Percentiles rank a stretch among this genome's conserved stretches.
These are phyloP conservation scores for Dorcus hopei DNA, from an alignment of 2,888 invertebrate genomes.

Conservation along the genomic window DNA sequence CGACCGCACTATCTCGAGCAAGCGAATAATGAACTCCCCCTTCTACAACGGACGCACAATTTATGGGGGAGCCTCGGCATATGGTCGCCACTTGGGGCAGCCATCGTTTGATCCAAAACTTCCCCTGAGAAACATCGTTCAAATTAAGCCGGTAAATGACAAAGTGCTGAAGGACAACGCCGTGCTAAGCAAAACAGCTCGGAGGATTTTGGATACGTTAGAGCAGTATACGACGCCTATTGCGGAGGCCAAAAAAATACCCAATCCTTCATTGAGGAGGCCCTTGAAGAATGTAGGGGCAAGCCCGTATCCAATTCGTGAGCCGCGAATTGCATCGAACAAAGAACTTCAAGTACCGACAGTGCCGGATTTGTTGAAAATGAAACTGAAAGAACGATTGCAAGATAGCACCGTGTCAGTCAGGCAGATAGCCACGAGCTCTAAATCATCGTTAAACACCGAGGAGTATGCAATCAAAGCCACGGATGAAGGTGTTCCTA, in stretches of 20 bases:
- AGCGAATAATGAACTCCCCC: slow-evolving; percentile 58
- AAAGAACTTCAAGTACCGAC: slow-evolving; percentile 60
- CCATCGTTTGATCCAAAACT: slow-evolving; percentile 20
- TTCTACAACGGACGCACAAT: slow-evolving; percentile 74
- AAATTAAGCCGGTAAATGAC: slow-evolving; percentile 51
- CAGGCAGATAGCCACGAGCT: slow-evolving; percentile 58
- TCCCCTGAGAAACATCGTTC: slow-evolving; percentile 41
- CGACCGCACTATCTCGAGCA: slow-evolving; percentile 48
- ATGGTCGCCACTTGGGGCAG: slow-evolving; percentile 40
- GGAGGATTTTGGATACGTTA: slow-evolving; percentile 73
- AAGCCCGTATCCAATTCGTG: slow-evolving; percentile 38
- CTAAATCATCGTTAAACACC: slow-evolving; percentile 49
- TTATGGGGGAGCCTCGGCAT: slow-evolving; percentile 71
- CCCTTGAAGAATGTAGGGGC: slow-evolving; percentile 35
- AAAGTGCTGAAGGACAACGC: slow-evolving; percentile 36
- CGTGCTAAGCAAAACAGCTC: slow-evolving; percentile 69
- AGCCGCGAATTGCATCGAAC: slow-evolving; percentile 34
- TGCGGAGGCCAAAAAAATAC: slow-evolving; percentile 74
- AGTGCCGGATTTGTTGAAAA: slow-evolving; percentile 59
- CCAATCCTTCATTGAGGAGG: slow-evolving; percentile 47
- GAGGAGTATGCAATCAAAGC: slow-evolving; percentile 40
- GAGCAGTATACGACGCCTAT: slow-evolving; percentile 81
- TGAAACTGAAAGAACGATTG: slow-evolving; percentile 58
- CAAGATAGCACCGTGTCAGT: slow-evolving; percentile 62
- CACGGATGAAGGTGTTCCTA: slow-evolving; percentile 30